Evolutionary conservation across 2,113 vertebrate genomes (phyloP).

Genomic region (Myiagra hebetior): DNA sequence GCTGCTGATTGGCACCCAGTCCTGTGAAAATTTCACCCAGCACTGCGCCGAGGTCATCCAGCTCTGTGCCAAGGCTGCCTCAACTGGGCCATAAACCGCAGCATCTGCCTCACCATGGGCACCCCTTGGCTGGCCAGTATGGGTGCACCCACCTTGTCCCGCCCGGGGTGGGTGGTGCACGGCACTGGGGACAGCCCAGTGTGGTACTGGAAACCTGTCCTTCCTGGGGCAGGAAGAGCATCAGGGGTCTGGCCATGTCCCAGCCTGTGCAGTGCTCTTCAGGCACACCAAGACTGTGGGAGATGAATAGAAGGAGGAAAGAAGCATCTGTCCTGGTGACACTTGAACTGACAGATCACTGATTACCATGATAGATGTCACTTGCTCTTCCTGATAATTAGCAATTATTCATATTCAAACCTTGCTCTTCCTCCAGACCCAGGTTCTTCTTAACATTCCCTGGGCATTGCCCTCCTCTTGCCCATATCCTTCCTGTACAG

Average conservation of each 20-base stretch:
- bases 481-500: accelerated
- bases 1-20: neutral
- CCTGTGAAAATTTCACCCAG: neutral
- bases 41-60: neutral
- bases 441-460: neutral
- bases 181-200: neutral
- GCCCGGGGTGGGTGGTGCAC: accelerated
- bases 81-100: neutral
- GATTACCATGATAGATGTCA: constrained; percentile 18
- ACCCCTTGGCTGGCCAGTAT: neutral
- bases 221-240: neutral
- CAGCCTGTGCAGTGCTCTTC: neutral
- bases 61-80: neutral
- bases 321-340: neutral
- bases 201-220: neutral
- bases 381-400: constrained; percentile 13
- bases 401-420: neutral
- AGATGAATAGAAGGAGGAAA: neutral
- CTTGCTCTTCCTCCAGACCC: neutral
- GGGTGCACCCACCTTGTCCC: neutral
- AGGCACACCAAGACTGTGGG: accelerated
- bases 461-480: neutral
- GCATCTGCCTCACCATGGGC: neutral
- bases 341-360: neutral
- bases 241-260: accelerated